phyloP scores from a whole-genome alignment of 2,113 vertebrate species.

The Rousettus leschenaultii region DNA sequence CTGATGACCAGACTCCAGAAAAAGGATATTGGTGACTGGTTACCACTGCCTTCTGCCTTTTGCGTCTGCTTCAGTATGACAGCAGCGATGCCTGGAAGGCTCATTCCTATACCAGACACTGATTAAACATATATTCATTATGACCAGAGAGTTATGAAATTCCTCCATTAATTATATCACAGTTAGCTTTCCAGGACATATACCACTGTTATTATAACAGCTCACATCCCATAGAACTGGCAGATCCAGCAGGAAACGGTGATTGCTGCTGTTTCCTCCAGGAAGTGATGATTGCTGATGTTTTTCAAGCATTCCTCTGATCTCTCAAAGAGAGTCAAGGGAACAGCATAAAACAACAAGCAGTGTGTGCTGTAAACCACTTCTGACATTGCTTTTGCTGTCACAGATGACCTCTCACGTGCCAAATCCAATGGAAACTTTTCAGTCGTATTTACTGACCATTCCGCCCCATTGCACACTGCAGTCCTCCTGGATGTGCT shows the following conservation, averaged over 20 bases:
- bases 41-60: neutral
- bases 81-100: neutral
- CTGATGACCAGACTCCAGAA: neutral
- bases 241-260: constrained; percentile 15
- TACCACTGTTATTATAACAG: neutral
- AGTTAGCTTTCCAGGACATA: neutral
- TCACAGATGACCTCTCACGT: neutral
- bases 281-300: neutral
- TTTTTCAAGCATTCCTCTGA: constrained; percentile 5
- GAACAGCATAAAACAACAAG: neutral
- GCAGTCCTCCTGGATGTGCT: neutral
- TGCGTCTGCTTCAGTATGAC: neutral
- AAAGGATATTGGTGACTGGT: neutral
- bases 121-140: neutral
- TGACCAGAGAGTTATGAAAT: neutral
- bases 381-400: neutral
- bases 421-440: neutral
- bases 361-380: neutral
- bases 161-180: neutral
- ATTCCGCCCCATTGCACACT: neutral
- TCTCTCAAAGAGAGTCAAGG: neutral
- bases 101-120: neutral
- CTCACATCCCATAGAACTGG: neutral
- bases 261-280: constrained; percentile 17
- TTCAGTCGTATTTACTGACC: neutral